These are phyloP conservation scores for Branchellion lobata DNA, from an alignment of 2,888 invertebrate species.

Conservation along the genomic window DNA sequence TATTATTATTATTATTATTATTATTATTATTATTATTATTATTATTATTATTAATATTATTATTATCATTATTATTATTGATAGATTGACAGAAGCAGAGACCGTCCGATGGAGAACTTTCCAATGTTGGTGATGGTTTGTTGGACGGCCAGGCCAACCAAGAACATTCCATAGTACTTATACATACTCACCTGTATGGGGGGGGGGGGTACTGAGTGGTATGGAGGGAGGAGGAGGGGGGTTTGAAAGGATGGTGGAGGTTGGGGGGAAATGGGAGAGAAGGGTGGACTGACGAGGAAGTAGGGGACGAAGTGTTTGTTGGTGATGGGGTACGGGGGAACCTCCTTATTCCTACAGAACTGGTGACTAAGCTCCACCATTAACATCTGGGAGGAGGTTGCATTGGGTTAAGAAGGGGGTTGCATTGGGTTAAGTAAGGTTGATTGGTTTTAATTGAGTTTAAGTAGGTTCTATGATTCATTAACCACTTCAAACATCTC, in stretches of 20 bases:
- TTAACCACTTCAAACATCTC: too few relatives aligned
- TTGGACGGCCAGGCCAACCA: conserved; percentile 80
- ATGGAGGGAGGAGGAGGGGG: neutral
- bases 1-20: neutral
- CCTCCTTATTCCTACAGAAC: too few relatives aligned
- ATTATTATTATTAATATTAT: neutral
- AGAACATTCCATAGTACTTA: conserved; percentile 70
- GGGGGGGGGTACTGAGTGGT: neutral
- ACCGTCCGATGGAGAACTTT: conserved; percentile 85
- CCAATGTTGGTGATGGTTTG: conserved; percentile 85
- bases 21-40: neutral
- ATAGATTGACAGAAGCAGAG: too few relatives aligned
- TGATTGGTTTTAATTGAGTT: too few relatives aligned
- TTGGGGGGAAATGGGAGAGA: neutral
- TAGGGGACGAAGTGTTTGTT: neutral
- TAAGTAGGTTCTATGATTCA: too few relatives aligned
- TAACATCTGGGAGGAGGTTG: too few relatives aligned
- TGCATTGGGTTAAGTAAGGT: too few relatives aligned
- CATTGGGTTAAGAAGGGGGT: too few relatives aligned
- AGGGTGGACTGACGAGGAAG: conserved; percentile 29
- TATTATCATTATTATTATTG: neutral
- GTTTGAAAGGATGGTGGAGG: conserved; percentile 27
- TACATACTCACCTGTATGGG: conserved; percentile 42
- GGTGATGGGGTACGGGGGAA: too few relatives aligned
- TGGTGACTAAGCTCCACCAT: neutral